A percentile compares a stretch with the other conserved stretches of the same genome.
Evolutionary conservation across 2,113 vertebrate species (phyloP).

Genomic region (Mohoua ochrocephala): DNA sequence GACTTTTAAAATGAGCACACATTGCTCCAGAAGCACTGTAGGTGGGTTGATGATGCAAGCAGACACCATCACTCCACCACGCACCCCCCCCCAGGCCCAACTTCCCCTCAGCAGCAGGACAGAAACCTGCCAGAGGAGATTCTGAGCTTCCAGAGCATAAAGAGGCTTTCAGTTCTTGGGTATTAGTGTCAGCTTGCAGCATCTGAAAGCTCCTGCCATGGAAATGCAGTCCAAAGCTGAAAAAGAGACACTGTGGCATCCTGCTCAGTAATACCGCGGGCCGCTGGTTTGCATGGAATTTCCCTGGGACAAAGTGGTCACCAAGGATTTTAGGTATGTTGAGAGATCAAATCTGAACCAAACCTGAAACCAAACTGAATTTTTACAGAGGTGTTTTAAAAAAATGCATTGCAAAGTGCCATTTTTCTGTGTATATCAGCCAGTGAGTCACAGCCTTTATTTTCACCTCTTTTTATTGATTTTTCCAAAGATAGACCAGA

Average conservation of each 20-base stretch:
- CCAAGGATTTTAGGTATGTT: background rate
- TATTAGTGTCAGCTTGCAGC: background rate
- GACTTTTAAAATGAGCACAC: background rate
- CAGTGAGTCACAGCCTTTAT: background rate
- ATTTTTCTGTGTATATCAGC: background rate
- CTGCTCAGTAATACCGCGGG: background rate
- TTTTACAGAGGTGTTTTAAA: background rate
- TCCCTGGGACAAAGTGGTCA: background rate
- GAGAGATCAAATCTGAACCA: background rate
- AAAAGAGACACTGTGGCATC: background rate
- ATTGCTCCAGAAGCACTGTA: background rate
- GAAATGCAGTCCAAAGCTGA: background rate
- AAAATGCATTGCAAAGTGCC: background rate
- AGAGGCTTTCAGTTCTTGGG: background rate
- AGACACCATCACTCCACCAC: background rate
- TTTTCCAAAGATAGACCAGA: constrained; percentile 2
- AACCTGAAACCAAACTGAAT: fast-evolving
- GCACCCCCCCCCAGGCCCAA: background rate
- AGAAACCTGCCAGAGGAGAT: background rate
- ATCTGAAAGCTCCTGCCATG: background rate
- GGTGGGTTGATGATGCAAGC: background rate
- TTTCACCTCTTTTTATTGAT: background rate
- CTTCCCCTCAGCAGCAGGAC: background rate
- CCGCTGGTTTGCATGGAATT: background rate
- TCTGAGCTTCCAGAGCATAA: background rate